Evolutionary conservation across 2,888 invertebrate species (phyloP).

Genomic region (Fragum fragum): DNA sequence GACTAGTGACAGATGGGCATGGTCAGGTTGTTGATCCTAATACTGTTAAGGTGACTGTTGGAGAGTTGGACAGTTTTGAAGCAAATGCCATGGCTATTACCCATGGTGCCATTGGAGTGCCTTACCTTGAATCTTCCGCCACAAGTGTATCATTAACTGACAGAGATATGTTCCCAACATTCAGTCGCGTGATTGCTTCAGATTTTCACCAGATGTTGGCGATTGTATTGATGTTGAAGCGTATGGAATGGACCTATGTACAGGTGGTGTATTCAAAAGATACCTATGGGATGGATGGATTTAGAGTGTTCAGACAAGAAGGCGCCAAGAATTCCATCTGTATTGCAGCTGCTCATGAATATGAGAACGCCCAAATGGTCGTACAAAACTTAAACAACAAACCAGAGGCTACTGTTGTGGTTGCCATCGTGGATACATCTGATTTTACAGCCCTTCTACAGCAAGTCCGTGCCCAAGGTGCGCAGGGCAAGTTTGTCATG

Average conservation of each 20-base stretch:
- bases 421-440: conserved; percentile 65
- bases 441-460: conserved; percentile 65
- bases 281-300: conserved; percentile 63
- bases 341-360: conserved; percentile 68
- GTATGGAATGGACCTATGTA: conserved; percentile 86
- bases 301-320: conserved; percentile 50
- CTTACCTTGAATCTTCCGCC: conserved; percentile 86
- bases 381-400: conserved; percentile 68
- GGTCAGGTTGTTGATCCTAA: conserved; percentile 73
- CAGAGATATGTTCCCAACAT: conserved; percentile 71
- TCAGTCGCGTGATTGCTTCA: conserved; percentile 76
- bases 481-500: conserved; percentile 71
- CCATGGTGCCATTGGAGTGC: conserved; percentile 87
- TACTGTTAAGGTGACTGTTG: conserved; percentile 75
- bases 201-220: conserved; percentile 76
- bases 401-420: conserved; percentile 72
- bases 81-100: conserved; percentile 83
- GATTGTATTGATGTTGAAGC: conserved; percentile 82
- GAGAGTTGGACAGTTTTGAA: conserved; percentile 65
- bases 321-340: conserved; percentile 69
- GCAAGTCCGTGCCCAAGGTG: conserved; percentile 59
- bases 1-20: conserved; percentile 60
- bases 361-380: conserved; percentile 53
- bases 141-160: conserved; percentile 64
- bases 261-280: conserved; percentile 83